A percentile compares a stretch with the other conserved stretches of the same genome.
Conservation (phyloP, 2,113 vertebrate species). For the Chaenogobius annularis region DNA sequence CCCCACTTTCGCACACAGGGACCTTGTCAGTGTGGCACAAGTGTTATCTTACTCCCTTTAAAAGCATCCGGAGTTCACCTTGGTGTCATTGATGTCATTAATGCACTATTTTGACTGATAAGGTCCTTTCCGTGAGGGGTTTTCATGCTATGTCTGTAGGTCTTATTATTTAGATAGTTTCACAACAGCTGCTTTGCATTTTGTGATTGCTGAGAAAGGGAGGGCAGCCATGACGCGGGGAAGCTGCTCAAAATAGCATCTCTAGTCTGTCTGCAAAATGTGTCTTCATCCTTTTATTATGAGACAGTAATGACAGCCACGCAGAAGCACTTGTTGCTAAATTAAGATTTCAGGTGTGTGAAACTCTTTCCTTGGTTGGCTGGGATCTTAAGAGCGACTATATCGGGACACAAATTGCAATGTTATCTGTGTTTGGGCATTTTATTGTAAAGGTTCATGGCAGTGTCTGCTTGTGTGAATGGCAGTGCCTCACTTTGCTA, state of each 20-base stretch:
- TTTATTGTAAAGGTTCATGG: neutral
- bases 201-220: conserved; percentile 12
- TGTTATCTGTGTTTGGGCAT: conserved; percentile 30
- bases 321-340: conserved; percentile 53
- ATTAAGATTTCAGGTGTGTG: conserved; percentile 43
- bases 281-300: conserved; percentile 39
- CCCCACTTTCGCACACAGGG: conserved; percentile 16
- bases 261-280: conserved; percentile 8
- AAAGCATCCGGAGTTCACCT: conserved; percentile 52
- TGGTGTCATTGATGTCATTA: conserved; percentile 57
- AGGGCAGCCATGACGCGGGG: conserved; percentile 9
- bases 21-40: conserved; percentile 36
- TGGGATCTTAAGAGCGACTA: conserved; percentile 14
- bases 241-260: conserved; percentile 37
- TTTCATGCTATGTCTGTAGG: conserved; percentile 34
- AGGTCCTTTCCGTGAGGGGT: conserved; percentile 7
- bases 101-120: conserved; percentile 61
- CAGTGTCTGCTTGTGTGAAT: conserved; percentile 10
- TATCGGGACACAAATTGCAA: conserved; percentile 35
- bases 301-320: conserved; percentile 28
- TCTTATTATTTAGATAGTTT: conserved; percentile 53
- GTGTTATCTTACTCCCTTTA: conserved; percentile 33
- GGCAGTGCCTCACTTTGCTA: conserved; percentile 22
- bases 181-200: conserved; percentile 5
- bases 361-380: conserved; percentile 21